Base-by-base conservation (phyloP, 2,113 vertebrate genomes). In the Theristicus caerulescens region DNA sequence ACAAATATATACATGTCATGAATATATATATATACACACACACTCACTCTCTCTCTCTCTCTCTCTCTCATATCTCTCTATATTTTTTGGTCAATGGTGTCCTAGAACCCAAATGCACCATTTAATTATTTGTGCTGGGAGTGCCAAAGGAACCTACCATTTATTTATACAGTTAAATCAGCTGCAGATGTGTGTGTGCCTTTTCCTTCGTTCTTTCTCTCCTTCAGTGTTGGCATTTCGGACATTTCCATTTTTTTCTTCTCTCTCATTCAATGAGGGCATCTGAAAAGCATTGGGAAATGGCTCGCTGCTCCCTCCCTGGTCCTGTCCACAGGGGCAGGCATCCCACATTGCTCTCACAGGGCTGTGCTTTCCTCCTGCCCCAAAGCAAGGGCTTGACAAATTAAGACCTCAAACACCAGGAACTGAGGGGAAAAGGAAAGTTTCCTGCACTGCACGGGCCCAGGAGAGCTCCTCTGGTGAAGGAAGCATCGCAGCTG, bases 41-140 rank as follows among this genome's bases (percentile, higher is more conserved):
- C 38, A 38, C 38, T 38, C 38, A 38, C 38, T 38, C 38, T 38
- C 38, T 15, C 21, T 34, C 27, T 34, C n/a, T 22, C 22, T 70
- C 47, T 49, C 31, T 49, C 11, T 44, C 34, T 58, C 51, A 44
- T 47, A 79, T 59, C 64, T 77, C 5, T 58, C 24, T 57, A 7
- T 84, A 49, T 38, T 81, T 85, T 89, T 83, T 42, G 55, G 83
- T 94, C 86, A 58, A 9, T 44, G 26, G 40, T 92, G 87, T 88
- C 70, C 77, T 61, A 79, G 82, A 83, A 89, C 62, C 21, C 78
- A 92, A 93, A 87, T 11, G 70, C 70, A 92, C 67, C 79, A 87
- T 96, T 95, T 93, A 89, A 92, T 95, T 95, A 94, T 93, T 96
- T 92, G 94, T 80, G 71, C 78, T 94, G 83, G 86, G 89, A 95